Conservation (phyloP, 2,888 invertebrate genomes). For the Bombylius major region DNA sequence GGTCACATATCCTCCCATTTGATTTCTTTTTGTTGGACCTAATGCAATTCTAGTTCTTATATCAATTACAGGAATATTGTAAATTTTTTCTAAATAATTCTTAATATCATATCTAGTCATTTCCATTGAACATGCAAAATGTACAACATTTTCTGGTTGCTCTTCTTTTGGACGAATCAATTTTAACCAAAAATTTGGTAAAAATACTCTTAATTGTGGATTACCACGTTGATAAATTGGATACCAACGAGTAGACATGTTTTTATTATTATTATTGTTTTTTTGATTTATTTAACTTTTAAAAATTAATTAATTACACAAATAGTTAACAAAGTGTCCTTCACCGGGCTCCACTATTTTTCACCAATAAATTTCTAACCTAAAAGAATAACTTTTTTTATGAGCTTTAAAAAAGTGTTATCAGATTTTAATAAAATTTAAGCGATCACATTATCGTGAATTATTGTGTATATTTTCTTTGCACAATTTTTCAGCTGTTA, state of each 20-base stretch:
- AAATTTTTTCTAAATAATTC: conserved; percentile 93
- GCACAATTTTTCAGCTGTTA: no score
- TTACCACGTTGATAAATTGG: conserved; percentile 83
- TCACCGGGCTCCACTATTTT: no score
- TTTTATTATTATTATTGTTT: neutral
- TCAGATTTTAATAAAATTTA: no score
- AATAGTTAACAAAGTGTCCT: no score
- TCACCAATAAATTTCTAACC: no score
- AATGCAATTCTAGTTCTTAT: conserved; percentile 62
- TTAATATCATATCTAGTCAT: conserved; percentile 86
- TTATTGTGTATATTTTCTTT: no score
- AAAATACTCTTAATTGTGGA: conserved; percentile 83
- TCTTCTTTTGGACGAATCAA: conserved; percentile 54
- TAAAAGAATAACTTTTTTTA: no score
- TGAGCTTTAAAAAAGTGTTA: no score
- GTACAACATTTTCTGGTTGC: conserved; percentile 67
- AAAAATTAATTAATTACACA: no score
- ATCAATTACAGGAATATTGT: conserved; percentile 66
- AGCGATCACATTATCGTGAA: no score
- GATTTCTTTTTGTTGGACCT: conserved; percentile 53
- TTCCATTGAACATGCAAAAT: conserved; percentile 83
- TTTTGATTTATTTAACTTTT: no score
- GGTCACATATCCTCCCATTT: conserved; percentile 49
- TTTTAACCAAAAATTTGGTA: conserved; percentile 98
- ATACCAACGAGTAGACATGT: conserved; percentile 50